Evolutionary conservation across 2,888 invertebrate species (phyloP).

Genomic region (Heliconius ethilla): DNA sequence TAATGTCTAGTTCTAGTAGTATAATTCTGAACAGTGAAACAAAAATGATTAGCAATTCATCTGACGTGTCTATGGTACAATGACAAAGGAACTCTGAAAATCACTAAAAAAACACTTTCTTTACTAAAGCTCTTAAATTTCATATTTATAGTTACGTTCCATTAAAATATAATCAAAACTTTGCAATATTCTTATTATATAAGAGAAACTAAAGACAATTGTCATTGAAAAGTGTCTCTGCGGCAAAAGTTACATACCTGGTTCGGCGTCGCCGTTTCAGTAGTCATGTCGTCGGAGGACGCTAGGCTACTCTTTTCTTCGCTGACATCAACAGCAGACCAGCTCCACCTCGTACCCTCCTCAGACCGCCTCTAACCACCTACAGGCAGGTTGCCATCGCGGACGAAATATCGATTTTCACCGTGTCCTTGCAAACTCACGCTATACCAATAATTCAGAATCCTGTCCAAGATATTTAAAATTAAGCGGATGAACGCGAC

Average conservation of each 20-base stretch:
- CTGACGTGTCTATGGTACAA: background rate
- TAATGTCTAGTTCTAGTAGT: background rate
- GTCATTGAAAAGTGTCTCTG: slow-evolving; percentile 51
- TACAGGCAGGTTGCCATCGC: slow-evolving; percentile 53
- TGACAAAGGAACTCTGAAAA: slow-evolving; percentile 15
- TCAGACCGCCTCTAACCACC: slow-evolving; percentile 46
- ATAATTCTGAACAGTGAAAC: background rate
- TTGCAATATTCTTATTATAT: slow-evolving; percentile 34
- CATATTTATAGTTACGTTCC: background rate
- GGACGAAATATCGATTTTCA: slow-evolving; percentile 64
- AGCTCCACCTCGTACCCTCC: slow-evolving; percentile 59
- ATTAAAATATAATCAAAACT: background rate
- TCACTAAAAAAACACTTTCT: background rate
- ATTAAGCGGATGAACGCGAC: slow-evolving; percentile 51
- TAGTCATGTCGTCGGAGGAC: slow-evolving; percentile 75
- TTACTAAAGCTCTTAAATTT: background rate
- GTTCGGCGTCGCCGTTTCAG: slow-evolving; percentile 78
- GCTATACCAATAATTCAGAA: slow-evolving; percentile 13
- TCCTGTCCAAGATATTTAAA: slow-evolving; percentile 46
- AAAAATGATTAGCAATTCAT: background rate
- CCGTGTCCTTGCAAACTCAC: slow-evolving; percentile 57
- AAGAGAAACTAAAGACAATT: slow-evolving; percentile 38
- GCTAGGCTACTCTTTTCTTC: slow-evolving; percentile 68
- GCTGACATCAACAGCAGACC: slow-evolving; percentile 75
- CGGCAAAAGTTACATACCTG: slow-evolving; percentile 63